A percentile compares a stretch with the other conserved stretches of the same genome.
phyloP scores from a whole-genome alignment of 2,888 invertebrate genomes.

The Trissonchulus sp. region DNA sequence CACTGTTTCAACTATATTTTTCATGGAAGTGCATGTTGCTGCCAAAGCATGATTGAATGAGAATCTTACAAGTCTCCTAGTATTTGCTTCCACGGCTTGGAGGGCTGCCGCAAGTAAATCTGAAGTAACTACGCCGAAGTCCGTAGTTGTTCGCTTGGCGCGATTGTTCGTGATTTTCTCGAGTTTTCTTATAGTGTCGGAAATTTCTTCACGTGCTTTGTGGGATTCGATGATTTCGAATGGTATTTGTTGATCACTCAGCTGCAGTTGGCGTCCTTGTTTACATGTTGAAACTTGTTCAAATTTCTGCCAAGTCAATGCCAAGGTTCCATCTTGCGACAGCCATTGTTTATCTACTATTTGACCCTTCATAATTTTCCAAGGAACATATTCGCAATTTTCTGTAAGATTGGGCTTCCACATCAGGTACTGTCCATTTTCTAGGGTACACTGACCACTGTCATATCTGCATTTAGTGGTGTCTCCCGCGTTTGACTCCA shows the following conservation, averaged over 20 bases:
- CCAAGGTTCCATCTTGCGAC: neutral
- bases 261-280: neutral
- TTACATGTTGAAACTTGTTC: neutral
- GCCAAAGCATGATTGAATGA: neutral
- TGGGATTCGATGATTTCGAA: neutral
- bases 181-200: neutral
- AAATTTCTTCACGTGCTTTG: neutral
- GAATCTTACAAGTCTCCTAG: neutral
- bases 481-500: neutral
- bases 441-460: neutral
- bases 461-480: neutral
- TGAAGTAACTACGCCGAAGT: slow-evolving; percentile 5
- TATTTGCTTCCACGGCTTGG: slow-evolving; percentile 1
- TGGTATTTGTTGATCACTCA: neutral
- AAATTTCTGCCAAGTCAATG: neutral
- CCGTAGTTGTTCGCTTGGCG: neutral
- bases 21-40: slow-evolving; percentile 3
- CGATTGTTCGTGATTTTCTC: neutral
- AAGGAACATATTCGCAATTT: neutral
- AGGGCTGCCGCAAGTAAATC: slow-evolving; percentile 2
- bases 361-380: neutral
- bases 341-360: too few species aligned
- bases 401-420: neutral
- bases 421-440: neutral
- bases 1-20: neutral